phyloP scores from a whole-genome alignment of 2,888 invertebrate genomes.

The Ceraclea dissimilis region DNA sequence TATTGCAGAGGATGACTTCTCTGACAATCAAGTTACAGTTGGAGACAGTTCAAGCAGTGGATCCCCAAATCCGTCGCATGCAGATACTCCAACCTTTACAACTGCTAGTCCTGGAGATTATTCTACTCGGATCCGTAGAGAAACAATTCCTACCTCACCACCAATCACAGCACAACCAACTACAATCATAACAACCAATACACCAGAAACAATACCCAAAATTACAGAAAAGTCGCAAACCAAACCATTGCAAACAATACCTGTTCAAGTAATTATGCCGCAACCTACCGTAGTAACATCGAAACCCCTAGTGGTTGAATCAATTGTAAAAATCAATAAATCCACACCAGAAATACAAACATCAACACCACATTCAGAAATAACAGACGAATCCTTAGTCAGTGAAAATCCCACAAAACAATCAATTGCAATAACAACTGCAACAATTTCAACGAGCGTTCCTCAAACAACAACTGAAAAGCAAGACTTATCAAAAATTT shows the following conservation, averaged over 20 bases:
- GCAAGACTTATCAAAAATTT: conserved; percentile 4
- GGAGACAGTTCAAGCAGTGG: conserved; percentile 25
- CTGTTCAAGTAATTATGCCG: neutral
- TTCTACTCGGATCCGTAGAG: conserved; percentile 22
- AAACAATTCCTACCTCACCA: conserved; percentile 16
- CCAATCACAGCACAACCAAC: conserved; percentile 14
- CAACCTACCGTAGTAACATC: conserved; percentile 23
- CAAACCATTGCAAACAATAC: conserved; percentile 1
- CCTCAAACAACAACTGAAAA: neutral
- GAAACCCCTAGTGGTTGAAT: neutral
- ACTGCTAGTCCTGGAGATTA: conserved; percentile 29
- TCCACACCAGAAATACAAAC: conserved; percentile 16
- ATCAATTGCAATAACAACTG: conserved; percentile 10
- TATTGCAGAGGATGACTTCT: conserved; percentile 40
- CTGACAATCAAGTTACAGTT: conserved; percentile 31
- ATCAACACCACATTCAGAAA: conserved; percentile 15
- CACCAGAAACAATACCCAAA: conserved; percentile 5
- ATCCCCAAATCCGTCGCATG: conserved; percentile 25
- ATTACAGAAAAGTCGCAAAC: neutral
- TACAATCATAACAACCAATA: conserved; percentile 11
- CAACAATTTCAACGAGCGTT: neutral
- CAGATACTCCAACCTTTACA: conserved; percentile 29
- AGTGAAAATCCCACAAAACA: conserved; percentile 23
- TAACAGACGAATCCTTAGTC: conserved; percentile 12
- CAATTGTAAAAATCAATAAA: conserved; percentile 1